Base-by-base conservation (phyloP, 2,888 invertebrate genomes). In the Lacanobia wlatinum region DNA sequence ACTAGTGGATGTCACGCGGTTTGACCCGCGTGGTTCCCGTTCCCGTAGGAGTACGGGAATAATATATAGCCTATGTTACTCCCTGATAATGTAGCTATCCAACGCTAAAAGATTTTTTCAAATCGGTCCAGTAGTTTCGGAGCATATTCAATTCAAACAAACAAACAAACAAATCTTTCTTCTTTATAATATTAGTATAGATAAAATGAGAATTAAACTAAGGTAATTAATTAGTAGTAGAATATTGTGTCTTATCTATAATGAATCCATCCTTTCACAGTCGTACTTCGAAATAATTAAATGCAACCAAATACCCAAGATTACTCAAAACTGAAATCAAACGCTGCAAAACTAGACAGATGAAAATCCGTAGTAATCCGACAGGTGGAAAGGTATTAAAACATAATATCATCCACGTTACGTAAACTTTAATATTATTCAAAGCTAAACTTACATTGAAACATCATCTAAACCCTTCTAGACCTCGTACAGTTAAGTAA, bases 371-470 rank as follows among this genome's bases (percentile, higher is more conserved):
- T 2, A 38, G 23, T 21, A 40, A 53, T 40, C 14, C 38, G 52
- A 43, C 46, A 40, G 28, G 38, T 72, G 9, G 12, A 28, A 23
- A 18, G 8, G 1, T 65, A 56, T 72, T 52, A 52, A 55, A 61
- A 60, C 50, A 40, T 60, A 21, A 56, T n/a, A 63, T 52, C n/a
- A 68, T 55, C 14, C 40, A 34, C 34, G 12, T 76, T 52, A 58
- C 38, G 61, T 61, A 65, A 76, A 77, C 60, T 21, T 7, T 50
- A 72, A 65, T 52, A 34, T 72, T 53, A 81, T 76, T 69, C 14
- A 66, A 66, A 71, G 12, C 14, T 58, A 61, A 65, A 76, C 34
- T 70, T 66, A 61, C 34, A 66, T 59, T 65, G 46, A 69, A 73
- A 69, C 43, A 34, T 62, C 50, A 66, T 66, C 10, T 23, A 63